Percentiles rank a stretch among this genome's conserved stretches.
These are phyloP conservation scores for Tiaroga cobitis DNA, from an alignment of 2,797 vertebrate species.

Conservation along the genomic window DNA sequence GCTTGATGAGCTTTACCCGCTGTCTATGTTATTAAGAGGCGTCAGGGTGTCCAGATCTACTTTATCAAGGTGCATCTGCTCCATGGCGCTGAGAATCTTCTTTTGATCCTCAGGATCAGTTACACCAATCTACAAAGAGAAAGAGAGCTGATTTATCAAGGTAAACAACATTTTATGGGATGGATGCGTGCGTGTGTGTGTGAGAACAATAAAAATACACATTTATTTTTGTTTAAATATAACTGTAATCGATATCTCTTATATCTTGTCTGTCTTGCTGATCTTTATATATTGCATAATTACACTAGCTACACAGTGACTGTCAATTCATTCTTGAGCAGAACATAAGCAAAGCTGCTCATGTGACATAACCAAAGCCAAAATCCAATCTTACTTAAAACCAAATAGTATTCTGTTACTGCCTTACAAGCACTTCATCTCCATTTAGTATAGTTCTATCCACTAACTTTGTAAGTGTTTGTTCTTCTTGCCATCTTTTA, in stretches of 20 bases:
- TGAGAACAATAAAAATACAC: background rate
- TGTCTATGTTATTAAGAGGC: slow-evolving; percentile 76
- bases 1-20: slow-evolving; percentile 77
- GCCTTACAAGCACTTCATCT: background rate
- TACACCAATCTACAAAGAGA: slow-evolving; percentile 83
- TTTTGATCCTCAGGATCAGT: slow-evolving; percentile 80
- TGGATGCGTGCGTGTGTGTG: background rate
- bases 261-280: background rate
- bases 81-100: slow-evolving; percentile 82
- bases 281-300: background rate
- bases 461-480: background rate
- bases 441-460: background rate
- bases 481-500: background rate
- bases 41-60: slow-evolving; percentile 79
- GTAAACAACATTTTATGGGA: background rate
- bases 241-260: background rate
- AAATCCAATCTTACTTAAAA: background rate
- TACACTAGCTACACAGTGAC: background rate
- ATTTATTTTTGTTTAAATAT: background rate
- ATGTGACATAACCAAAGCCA: background rate
- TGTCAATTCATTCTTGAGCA: background rate
- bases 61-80: slow-evolving; percentile 83
- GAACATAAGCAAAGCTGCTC: background rate
- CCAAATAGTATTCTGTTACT: background rate
- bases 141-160: background rate